These are phyloP conservation scores for Drosophila carrolli DNA, from an alignment of 1,140 invertebrate species.

Conservation along the genomic window DNA sequence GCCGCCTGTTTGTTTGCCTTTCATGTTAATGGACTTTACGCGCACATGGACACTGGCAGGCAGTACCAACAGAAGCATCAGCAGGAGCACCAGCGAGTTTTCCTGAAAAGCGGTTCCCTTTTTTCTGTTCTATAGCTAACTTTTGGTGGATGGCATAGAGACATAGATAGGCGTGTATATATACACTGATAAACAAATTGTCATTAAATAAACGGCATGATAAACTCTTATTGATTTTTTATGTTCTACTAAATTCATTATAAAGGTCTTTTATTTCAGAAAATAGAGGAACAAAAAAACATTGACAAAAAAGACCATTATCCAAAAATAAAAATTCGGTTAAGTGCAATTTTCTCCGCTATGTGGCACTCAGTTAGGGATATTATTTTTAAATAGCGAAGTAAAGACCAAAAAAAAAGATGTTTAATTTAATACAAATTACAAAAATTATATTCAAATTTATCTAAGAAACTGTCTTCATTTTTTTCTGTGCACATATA, in stretches of 20 bases:
- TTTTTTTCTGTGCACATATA: slow-evolving; percentile 22
- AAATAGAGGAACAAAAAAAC: no score
- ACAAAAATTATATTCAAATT: neutral
- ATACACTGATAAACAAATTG: neutral
- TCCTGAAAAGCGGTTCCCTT: slow-evolving; percentile 27
- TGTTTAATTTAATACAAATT: no score
- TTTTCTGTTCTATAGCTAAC: slow-evolving; percentile 26
- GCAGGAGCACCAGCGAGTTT: slow-evolving; percentile 36
- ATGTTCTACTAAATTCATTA: no score
- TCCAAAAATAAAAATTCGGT: no score
- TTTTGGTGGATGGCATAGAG: slow-evolving; percentile 29
- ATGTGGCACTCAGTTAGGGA: no score
- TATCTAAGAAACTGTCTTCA: neutral
- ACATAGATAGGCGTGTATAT: slow-evolving; percentile 28
- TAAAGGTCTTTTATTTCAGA: no score
- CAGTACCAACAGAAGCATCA: slow-evolving; percentile 17
- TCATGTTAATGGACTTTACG: slow-evolving; percentile 81
- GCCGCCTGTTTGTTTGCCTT: slow-evolving; percentile 71
- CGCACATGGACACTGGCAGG: slow-evolving; percentile 56
- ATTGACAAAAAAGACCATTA: no score
- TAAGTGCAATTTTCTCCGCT: no score
- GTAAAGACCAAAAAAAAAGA: no score
- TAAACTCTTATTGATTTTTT: no score
- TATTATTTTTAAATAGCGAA: no score
- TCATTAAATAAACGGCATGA: no score